Conservation (phyloP, 2,797 vertebrate genomes). For the Acanthornis magna region DNA sequence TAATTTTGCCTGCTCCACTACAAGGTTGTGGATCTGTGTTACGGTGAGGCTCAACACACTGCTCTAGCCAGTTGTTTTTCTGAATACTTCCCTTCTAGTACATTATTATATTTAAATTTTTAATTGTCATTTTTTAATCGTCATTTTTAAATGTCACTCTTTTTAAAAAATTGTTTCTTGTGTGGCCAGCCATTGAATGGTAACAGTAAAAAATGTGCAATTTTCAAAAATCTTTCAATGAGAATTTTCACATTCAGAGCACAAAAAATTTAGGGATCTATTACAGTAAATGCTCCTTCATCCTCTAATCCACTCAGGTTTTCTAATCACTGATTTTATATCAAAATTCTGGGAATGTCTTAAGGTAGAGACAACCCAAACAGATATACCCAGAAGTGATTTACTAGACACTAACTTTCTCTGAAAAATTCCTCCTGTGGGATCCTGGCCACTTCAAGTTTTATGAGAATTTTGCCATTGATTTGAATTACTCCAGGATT, state of each 20-base stretch:
- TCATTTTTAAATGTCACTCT: not conserved
- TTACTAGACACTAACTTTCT: not conserved
- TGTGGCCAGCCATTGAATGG: not conserved
- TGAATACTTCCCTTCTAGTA: not conserved
- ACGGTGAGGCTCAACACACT: not conserved
- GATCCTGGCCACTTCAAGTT: not conserved
- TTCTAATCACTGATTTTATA: not conserved
- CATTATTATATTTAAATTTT: not conserved
- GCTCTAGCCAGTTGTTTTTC: not conserved
- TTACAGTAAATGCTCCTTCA: not conserved
- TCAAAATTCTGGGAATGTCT: not conserved
- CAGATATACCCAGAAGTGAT: not conserved
- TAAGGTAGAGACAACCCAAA: not conserved
- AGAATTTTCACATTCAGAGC: not conserved
- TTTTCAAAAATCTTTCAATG: not conserved
- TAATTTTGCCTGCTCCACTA: not conserved
- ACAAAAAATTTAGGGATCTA: not conserved
- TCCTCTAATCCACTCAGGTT: not conserved
- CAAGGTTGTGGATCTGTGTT: fast-evolving
- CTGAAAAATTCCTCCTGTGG: not conserved
- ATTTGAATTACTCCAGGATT: not conserved
- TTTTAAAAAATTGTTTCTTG: not conserved
- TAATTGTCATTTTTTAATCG: not conserved
- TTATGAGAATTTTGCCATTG: not conserved
- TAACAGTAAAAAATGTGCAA: not conserved